These are phyloP conservation scores for Cyanistes caeruleus DNA, from an alignment of 2,113 vertebrate genomes.

Conservation along the genomic window DNA sequence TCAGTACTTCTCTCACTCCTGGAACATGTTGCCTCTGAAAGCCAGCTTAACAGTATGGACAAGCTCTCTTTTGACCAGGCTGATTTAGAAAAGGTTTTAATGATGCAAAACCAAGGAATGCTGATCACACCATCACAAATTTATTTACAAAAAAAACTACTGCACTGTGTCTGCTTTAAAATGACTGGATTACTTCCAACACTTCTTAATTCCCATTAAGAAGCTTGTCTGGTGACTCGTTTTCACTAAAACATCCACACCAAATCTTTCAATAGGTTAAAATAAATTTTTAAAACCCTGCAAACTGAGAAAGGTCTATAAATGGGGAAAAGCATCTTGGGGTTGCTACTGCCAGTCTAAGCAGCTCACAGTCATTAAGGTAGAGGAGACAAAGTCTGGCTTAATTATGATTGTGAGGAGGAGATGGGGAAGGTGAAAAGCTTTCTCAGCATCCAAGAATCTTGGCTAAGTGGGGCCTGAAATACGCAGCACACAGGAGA, in stretches of 20 bases:
- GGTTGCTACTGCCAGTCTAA: background rate
- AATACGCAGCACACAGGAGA: background rate
- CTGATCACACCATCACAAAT: background rate
- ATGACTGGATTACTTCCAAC: background rate
- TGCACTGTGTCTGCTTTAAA: background rate
- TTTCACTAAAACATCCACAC: background rate
- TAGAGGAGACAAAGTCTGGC: background rate
- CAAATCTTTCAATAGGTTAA: background rate
- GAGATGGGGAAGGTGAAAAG: background rate
- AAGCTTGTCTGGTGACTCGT: background rate
- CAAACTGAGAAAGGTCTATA: background rate
- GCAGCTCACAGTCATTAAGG: accelerated
- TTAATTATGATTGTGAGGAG: background rate
- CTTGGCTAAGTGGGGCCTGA: background rate
- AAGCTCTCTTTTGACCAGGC: background rate
- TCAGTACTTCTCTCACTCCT: background rate
- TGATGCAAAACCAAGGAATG: background rate
- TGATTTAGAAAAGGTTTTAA: background rate
- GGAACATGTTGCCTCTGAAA: background rate
- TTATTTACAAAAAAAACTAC: background rate
- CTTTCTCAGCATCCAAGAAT: background rate
- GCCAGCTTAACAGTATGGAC: background rate
- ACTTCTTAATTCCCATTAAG: background rate
- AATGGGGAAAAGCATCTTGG: background rate
- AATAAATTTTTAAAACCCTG: background rate